phyloP scores from a whole-genome alignment of 1,140 invertebrate genomes.

The Myzus persicae region DNA sequence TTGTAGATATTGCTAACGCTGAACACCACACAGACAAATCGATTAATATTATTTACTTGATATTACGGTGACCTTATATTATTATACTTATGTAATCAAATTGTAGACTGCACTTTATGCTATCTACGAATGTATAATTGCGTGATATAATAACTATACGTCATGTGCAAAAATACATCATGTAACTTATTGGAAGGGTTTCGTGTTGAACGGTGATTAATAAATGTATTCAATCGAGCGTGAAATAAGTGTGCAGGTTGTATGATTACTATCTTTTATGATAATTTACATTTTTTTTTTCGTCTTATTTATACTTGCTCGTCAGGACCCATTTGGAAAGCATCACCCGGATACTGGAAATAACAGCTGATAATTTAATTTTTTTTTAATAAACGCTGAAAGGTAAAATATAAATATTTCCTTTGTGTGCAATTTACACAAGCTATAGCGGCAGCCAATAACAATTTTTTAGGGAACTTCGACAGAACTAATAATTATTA shows the following conservation, averaged over 20 bases:
- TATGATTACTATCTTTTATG: background rate
- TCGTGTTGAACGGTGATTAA: conserved; percentile 3
- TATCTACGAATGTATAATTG: too few relatives aligned
- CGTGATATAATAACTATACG: background rate
- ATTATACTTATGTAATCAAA: background rate
- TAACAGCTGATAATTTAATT: background rate
- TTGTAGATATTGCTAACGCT: too few relatives aligned
- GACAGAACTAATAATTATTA: background rate
- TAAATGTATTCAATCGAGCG: background rate
- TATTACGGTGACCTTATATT: background rate
- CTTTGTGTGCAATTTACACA: background rate
- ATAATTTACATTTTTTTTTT: background rate
- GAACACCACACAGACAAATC: too few relatives aligned
- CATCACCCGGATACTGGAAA: background rate
- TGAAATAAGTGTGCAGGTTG: background rate
- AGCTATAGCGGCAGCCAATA: background rate
- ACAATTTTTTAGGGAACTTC: background rate
- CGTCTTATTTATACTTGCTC: background rate
- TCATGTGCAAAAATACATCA: background rate
- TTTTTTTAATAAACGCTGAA: background rate
- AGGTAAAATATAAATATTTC: background rate
- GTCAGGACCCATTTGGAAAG: background rate
- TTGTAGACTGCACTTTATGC: background rate
- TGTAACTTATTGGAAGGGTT: background rate
- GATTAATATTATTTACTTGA: too few relatives aligned